A percentile compares a stretch with the other conserved stretches of the same genome.
Evolutionary conservation across 2,888 invertebrate species (phyloP).

Genomic region (Euspilapteryx auroguttella): DNA sequence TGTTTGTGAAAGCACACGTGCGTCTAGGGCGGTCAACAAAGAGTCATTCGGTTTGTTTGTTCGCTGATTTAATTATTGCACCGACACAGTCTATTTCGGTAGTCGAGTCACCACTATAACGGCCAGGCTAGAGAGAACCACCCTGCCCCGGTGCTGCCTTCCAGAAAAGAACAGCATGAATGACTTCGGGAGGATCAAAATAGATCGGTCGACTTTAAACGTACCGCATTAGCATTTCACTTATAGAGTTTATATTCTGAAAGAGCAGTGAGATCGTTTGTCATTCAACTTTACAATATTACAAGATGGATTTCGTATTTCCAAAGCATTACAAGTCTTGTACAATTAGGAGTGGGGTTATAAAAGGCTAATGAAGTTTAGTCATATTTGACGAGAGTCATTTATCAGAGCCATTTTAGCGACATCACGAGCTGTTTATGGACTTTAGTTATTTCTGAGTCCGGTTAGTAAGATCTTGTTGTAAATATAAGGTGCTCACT

Average conservation of each 20-base stretch:
- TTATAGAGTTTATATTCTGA: constrained; percentile 28
- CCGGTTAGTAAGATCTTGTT: no score
- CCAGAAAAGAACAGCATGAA: no score
- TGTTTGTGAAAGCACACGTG: constrained; percentile 20
- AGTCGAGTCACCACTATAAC: constrained; percentile 24
- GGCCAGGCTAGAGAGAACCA: constrained; percentile 22
- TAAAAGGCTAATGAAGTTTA: no score
- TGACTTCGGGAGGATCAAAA: constrained; percentile 11
- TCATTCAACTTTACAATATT: constrained; percentile 19
- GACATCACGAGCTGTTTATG: no score
- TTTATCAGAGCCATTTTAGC: no score
- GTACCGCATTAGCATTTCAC: constrained; percentile 2
- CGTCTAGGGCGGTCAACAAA: constrained; percentile 34
- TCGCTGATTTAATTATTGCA: constrained; percentile 55
- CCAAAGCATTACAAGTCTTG: constrained; percentile 9
- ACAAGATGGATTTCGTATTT: constrained; percentile 10
- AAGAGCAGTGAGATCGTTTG: constrained; percentile 19
- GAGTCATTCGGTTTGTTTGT: constrained; percentile 14
- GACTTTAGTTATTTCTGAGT: no score
- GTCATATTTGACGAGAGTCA: no score
- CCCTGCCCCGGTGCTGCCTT: constrained; percentile 13
- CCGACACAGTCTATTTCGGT: constrained; percentile 45
- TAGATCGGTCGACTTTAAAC: constrained; percentile 1
- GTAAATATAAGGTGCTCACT: no score
- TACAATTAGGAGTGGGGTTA: no score